Percentiles rank a stretch among this genome's conserved stretches.
Evolutionary conservation across 2,888 invertebrate genomes (phyloP).

Genomic region (Philonicus albiceps): DNA sequence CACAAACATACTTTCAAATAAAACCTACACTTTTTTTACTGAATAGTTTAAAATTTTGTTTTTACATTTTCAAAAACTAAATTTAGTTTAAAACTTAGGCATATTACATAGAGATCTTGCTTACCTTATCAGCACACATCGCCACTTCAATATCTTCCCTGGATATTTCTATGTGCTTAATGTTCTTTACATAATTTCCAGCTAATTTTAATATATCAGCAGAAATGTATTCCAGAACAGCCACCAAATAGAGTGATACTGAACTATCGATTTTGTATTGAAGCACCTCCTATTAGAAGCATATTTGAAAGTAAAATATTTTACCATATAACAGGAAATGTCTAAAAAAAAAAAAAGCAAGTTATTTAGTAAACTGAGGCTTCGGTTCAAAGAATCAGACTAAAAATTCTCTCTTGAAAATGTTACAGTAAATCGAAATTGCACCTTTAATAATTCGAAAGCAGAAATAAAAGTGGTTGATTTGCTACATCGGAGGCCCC

Average conservation of each 20-base stretch:
- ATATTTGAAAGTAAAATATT: not conserved
- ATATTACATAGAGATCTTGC: not conserved
- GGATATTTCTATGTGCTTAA: slow-evolving; percentile 89
- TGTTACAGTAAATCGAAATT: not conserved
- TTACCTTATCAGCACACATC: slow-evolving; percentile 96
- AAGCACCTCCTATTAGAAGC: slow-evolving; percentile 75
- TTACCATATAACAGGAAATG: not conserved
- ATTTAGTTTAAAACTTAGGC: not conserved
- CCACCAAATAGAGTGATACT: slow-evolving; percentile 89
- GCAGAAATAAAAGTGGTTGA: not conserved
- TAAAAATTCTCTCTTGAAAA: no score
- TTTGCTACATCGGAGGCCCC: not conserved
- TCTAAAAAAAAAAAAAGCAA: not conserved
- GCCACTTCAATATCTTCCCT: slow-evolving; percentile 96
- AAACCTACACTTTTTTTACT: not conserved
- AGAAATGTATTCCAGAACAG: slow-evolving; percentile 93
- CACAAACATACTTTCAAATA: not conserved
- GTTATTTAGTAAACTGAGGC: not conserved
- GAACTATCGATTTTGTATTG: slow-evolving; percentile 87
- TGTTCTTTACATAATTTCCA: slow-evolving; percentile 97
- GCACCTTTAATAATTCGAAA: not conserved
- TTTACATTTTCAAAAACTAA: not conserved
- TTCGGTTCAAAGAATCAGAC: not conserved
- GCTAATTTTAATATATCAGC: slow-evolving; percentile 95
- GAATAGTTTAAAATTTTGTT: not conserved